These are phyloP conservation scores for Drosophila hawaiiensis DNA, from an alignment of 2,888 invertebrate genomes.

Conservation along the genomic window DNA sequence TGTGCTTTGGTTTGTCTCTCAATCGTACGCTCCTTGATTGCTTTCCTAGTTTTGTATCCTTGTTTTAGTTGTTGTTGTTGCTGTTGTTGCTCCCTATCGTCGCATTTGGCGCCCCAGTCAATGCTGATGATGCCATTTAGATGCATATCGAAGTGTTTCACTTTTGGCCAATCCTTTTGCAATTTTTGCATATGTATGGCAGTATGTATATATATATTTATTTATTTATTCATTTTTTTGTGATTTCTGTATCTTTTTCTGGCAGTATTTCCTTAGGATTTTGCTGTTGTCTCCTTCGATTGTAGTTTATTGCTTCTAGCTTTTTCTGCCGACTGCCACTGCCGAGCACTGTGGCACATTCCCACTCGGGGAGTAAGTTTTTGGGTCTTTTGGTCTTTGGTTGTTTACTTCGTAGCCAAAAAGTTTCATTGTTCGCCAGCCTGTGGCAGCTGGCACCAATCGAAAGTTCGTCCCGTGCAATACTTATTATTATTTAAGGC, in stretches of 20 bases:
- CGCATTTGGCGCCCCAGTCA: conserved; percentile 59
- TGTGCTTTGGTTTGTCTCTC: conserved; percentile 58
- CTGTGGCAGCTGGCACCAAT: conserved; percentile 71
- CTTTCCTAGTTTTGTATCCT: conserved; percentile 54
- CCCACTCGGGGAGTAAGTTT: conserved; percentile 28
- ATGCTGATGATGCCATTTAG: conserved; percentile 80
- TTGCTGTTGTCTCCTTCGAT: conserved; percentile 51
- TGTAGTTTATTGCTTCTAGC: conserved; percentile 68
- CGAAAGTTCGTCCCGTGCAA: conserved; percentile 44
- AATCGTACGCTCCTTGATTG: conserved; percentile 70
- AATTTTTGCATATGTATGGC: conserved; percentile 68
- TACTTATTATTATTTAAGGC: conserved; percentile 55
- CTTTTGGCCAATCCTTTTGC: conserved; percentile 77
- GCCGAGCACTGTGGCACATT: neutral
- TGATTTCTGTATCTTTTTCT: conserved; percentile 6
- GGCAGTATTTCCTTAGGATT: conserved; percentile 15
- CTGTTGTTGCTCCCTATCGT: conserved; percentile 29
- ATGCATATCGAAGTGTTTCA: conserved; percentile 78
- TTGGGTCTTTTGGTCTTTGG: conserved; percentile 41
- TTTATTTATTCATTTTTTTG: conserved; percentile 56
- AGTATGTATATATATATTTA: conserved; percentile 9
- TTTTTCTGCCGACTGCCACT: neutral
- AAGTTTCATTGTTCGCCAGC: conserved; percentile 68
- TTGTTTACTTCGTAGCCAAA: conserved; percentile 65
- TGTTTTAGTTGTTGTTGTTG: neutral